Evolutionary conservation across 2,797 vertebrate species (phyloP).

Genomic region (Chromobotia macracanthus): DNA sequence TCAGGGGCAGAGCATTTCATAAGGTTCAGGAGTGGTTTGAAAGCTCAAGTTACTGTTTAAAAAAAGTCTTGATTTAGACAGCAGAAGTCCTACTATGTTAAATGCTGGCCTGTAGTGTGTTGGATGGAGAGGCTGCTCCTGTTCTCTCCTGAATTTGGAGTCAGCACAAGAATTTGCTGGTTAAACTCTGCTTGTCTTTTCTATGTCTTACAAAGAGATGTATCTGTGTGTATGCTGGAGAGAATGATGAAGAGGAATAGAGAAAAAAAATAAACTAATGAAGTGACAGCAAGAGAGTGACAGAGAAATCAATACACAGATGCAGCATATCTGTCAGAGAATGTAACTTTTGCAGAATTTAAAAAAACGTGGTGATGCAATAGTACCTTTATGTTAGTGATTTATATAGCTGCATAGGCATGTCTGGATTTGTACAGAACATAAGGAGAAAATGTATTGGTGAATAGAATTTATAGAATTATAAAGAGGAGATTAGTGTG

Average conservation of each 20-base stretch:
- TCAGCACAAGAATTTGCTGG: conserved; percentile 32
- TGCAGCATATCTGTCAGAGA: not conserved
- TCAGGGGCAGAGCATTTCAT: not conserved
- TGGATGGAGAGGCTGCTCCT: conserved; percentile 6
- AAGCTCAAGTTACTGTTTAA: conserved; percentile 5
- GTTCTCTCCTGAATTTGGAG: no score
- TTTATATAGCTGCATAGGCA: not conserved
- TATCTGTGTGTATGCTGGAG: not conserved
- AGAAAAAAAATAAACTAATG: not conserved
- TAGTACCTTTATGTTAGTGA: no score
- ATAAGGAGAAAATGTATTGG: not conserved
- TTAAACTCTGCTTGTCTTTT: not conserved
- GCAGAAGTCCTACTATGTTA: not conserved
- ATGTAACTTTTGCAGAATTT: not conserved
- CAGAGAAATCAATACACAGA: not conserved
- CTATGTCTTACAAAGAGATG: not conserved
- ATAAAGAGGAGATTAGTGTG: not conserved
- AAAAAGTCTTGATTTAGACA: not conserved
- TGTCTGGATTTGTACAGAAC: not conserved
- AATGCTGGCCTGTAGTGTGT: not conserved
- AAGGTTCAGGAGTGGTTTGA: not conserved
- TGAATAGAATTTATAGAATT: no score
- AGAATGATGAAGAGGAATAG: not conserved
- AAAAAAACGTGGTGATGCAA: not conserved
- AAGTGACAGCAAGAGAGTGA: not conserved